Evolutionary conservation across 2,888 invertebrate genomes (phyloP), one percentile per base, ranked within the genome.

Genomic region (Mythimna vitellina): DNA sequence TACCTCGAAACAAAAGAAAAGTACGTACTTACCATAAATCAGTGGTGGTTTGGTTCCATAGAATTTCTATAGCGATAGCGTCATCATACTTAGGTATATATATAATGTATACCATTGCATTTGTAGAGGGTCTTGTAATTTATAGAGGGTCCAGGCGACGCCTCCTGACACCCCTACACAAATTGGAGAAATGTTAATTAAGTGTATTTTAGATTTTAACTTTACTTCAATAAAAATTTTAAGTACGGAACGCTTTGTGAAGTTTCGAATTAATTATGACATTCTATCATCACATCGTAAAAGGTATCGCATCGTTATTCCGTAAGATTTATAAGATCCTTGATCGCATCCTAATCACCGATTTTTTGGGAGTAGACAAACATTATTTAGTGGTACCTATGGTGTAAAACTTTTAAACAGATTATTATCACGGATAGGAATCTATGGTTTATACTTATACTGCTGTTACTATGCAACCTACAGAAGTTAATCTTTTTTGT

Each of bases 71-170:
- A 65, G 35, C 38, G n/a, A 53, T 57, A 61, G 35, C 38, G 17
- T 14, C 38, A 49, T 42, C 9, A 64, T 49, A 73, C 25, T 49
- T 49, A 46, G 17, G 46, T 46, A 46, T 46, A 17, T 7, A 17
- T 46, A 49, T 20, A 7, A 58, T 51, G 49, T 63, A 72, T 29
- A 69, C 29, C 51, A 53, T 61, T 65, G 42, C 71, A 65, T 68
- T 79, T 65, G 51, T 70, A 75, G 66, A 82, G 80, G 80, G 73
- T 82, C 68, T 65, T 49, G 54, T 71, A 71, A 83, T 76, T 82
- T 76, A 82, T 76, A 60, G 67, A 75, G 78, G 73, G 73, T 70
- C 54, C 62, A 58, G 66, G 77, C 60, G 72, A 78, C 76, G 78
- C 76, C 77, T 78, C 78, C 65, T 56, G 56, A 53, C 75, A 74